Conservation (phyloP, 2,888 invertebrate species). For the Panopea generosa region DNA sequence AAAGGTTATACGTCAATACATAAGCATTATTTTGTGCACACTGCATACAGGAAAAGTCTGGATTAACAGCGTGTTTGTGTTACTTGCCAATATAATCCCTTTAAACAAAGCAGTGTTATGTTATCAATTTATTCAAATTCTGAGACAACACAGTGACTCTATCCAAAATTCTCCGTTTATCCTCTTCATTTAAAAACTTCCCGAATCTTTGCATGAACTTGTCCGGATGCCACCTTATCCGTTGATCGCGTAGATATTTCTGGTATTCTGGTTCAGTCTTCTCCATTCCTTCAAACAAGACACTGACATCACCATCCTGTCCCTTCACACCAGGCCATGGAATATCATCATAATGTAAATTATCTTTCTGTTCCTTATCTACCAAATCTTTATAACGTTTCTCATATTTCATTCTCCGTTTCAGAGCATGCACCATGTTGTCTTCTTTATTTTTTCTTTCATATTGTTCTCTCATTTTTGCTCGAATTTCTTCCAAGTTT, state of each 20-base stretch:
- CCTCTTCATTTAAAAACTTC: slow-evolving; percentile 60
- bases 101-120: too few species aligned
- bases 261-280: slow-evolving; percentile 55
- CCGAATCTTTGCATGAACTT: slow-evolving; percentile 81
- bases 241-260: slow-evolving; percentile 78
- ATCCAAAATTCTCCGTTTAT: slow-evolving; percentile 71
- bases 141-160: slow-evolving; percentile 81
- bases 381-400: slow-evolving; percentile 61
- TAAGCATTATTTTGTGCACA: too few species aligned
- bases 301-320: slow-evolving; percentile 59
- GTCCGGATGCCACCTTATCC: slow-evolving; percentile 83
- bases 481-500: slow-evolving; percentile 58
- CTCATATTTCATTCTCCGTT: slow-evolving; percentile 70
- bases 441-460: slow-evolving; percentile 57
- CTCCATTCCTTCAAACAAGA: slow-evolving; percentile 75
- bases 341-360: slow-evolving; percentile 71
- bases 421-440: slow-evolving; percentile 43
- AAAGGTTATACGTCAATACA: too few species aligned
- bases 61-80: too few species aligned
- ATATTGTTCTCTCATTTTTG: slow-evolving; percentile 70
- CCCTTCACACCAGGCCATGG: slow-evolving; percentile 77
- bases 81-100: too few species aligned
- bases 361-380: slow-evolving; percentile 32
- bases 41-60: too few species aligned
- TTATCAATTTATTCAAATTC: slow-evolving; percentile 71